Percentiles rank a stretch among this genome's conserved stretches.
Evolutionary conservation across 2,888 invertebrate species (phyloP).

Genomic region (Napeogenes inachia): DNA sequence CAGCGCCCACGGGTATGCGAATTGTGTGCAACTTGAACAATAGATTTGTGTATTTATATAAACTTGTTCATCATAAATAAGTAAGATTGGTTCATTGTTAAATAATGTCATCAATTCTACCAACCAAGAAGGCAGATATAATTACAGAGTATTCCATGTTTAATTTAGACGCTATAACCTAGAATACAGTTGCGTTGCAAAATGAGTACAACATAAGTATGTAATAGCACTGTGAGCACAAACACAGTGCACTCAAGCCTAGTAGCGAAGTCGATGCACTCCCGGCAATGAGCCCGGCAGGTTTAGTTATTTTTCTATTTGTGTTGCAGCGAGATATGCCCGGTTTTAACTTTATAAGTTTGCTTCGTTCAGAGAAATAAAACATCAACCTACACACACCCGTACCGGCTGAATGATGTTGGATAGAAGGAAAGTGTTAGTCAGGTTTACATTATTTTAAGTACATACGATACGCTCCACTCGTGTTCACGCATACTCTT

Average conservation of each 20-base stretch:
- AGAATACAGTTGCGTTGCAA: conserved; percentile 25
- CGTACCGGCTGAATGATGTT: conserved; percentile 15
- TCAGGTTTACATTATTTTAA: conserved; percentile 30
- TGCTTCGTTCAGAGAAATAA: conserved; percentile 11
- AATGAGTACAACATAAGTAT: conserved; percentile 23
- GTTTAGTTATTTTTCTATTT: conserved; percentile 43
- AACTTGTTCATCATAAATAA: too few relatives aligned
- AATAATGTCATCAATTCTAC: too few relatives aligned
- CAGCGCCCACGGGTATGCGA: conserved; percentile 60
- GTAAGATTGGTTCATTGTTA: too few relatives aligned
- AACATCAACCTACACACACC: conserved; percentile 30
- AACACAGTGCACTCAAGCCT: conserved; percentile 41
- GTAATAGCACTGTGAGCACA: conserved; percentile 34
- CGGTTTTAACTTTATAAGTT: conserved; percentile 11
- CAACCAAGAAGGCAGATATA: too few relatives aligned
- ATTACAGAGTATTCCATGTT: too few relatives aligned
- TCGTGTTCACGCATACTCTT: conserved; percentile 77
- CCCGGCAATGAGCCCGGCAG: conserved; percentile 34
- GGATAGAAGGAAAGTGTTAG: conserved; percentile 42
- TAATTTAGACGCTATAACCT: not conserved
- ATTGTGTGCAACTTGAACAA: conserved; percentile 5
- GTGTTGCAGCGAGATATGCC: conserved; percentile 36
- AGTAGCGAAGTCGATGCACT: conserved; percentile 51
- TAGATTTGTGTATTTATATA: too few relatives aligned
- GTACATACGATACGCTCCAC: conserved; percentile 78